A percentile compares a stretch with the other conserved stretches of the same genome.
phyloP scores from a whole-genome alignment of 1,140 invertebrate genomes.

The Lepidotrigona ventralis region DNA sequence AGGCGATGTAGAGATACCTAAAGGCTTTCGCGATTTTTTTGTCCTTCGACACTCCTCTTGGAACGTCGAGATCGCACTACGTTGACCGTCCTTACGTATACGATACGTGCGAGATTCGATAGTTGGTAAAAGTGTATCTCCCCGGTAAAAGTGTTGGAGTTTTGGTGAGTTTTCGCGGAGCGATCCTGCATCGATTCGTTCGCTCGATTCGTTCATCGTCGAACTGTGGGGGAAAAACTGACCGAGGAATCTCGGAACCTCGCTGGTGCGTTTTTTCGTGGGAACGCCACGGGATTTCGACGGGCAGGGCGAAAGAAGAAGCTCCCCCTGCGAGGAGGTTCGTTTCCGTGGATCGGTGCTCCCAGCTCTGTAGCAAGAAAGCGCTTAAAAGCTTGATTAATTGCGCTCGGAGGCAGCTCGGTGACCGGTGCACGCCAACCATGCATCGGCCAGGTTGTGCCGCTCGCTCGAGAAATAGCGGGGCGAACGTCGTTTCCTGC shows the following conservation, averaged over 20 bases:
- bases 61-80: background rate
- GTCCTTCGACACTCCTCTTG: background rate
- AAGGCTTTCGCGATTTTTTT: too few relatives aligned
- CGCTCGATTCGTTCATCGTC: background rate
- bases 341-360: conserved; percentile 5
- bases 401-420: conserved; percentile 10
- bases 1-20: background rate
- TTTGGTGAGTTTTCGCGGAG: background rate
- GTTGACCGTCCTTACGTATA: too few relatives aligned
- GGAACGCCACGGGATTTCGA: background rate
- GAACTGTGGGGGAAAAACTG: background rate
- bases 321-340: background rate
- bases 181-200: background rate
- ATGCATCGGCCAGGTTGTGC: conserved; percentile 24
- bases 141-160: too few relatives aligned
- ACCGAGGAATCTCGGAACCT: background rate
- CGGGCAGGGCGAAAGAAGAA: background rate
- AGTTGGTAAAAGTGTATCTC: background rate
- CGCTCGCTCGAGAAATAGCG: conserved; percentile 9
- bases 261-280: background rate
- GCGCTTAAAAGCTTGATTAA: conserved; percentile 42
- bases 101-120: background rate
- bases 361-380: conserved; percentile 8
- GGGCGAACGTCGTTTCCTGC: conserved; percentile 11
- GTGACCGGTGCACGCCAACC: conserved; percentile 31